Evolutionary conservation across 2,113 vertebrate genomes (phyloP), one percentile per base, ranked within the genome.

Genomic region (Platichthys flesus): DNA sequence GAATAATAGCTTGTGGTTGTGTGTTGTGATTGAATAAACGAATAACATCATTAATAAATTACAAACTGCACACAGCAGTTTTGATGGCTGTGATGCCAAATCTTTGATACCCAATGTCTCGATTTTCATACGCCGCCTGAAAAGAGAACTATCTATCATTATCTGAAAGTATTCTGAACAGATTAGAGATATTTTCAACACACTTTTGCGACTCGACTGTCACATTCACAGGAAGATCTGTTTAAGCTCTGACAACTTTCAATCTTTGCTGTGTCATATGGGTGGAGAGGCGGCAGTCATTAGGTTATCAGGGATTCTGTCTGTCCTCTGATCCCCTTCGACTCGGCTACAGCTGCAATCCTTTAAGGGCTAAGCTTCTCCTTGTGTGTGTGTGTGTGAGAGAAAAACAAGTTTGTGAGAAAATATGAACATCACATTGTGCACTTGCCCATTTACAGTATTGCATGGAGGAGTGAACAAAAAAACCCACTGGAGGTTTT

Each of bases 311-410:
- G 35, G 10, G 55, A 54, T 78, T 87, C 62, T 56, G 75, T 81
- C 74, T 83, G 66, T 70, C 77, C 73, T 76, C 28, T 74, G 67
- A 47, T 88, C 74, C 54, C 52, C 77, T 88, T 58, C 61, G 74
- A 78, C 74, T 81, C 45, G 26, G 65, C 69, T 76, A 63, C 75
- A 69, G 77, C 72, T 67, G 68, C 73, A 70, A 9, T 64, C 62
- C 80, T 78, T 10, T 37, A 26, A 66, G 24, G 26, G 28, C 42
- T 67, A 57, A 54, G 52, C 65, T 31, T 7, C 31, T 31, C 31
- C 28, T 20, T 63, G 45, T 74, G 28, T 79, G 13, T 16, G 35
- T n/a, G 49, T 47, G 15, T 26, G 40, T 35, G 55, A 71, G 52
- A 6, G 31, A 31, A 6, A 31, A 7, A 31, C 24, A 74, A 14